Conservation (phyloP, 1,140 invertebrate genomes). For the Drosophila tropicalis region DNA sequence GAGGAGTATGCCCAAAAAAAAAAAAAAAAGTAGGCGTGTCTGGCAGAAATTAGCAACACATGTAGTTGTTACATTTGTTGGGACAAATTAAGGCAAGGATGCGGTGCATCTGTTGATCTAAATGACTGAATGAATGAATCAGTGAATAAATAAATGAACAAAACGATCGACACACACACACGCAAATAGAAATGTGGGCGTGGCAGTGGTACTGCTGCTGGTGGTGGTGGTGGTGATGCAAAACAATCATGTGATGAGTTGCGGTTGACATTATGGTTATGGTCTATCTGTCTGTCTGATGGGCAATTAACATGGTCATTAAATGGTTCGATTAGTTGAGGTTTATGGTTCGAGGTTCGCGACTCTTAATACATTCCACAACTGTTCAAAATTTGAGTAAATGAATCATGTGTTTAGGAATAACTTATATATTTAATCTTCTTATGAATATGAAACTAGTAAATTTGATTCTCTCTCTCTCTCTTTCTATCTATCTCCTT, state of each 20-base stretch:
- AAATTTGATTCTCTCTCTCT: too few relatives aligned
- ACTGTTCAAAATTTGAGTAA: slow-evolving; percentile 54
- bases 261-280: slow-evolving; percentile 58
- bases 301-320: slow-evolving; percentile 74
- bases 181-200: slow-evolving; percentile 54
- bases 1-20: slow-evolving; percentile 6
- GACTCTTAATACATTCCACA: slow-evolving; percentile 58
- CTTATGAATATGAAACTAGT: too few relatives aligned
- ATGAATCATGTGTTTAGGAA: too few relatives aligned
- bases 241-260: slow-evolving; percentile 54
- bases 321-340: slow-evolving; percentile 22
- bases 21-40: slow-evolving; percentile 66
- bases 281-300: slow-evolving; percentile 60
- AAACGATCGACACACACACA: slow-evolving; percentile 3
- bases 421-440: too few relatives aligned
- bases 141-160: not conserved
- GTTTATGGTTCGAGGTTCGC: not conserved
- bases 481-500: not conserved
- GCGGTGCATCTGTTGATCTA: slow-evolving; percentile 71
- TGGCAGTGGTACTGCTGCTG: slow-evolving; percentile 37
- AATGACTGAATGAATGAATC: not conserved
- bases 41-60: slow-evolving; percentile 64
- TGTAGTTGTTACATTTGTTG: slow-evolving; percentile 34
- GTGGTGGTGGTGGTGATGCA: slow-evolving; percentile 9
- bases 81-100: slow-evolving; percentile 53